These are phyloP conservation scores for Thunnus thynnus DNA, from an alignment of 2,113 vertebrate species.

Conservation along the genomic window DNA sequence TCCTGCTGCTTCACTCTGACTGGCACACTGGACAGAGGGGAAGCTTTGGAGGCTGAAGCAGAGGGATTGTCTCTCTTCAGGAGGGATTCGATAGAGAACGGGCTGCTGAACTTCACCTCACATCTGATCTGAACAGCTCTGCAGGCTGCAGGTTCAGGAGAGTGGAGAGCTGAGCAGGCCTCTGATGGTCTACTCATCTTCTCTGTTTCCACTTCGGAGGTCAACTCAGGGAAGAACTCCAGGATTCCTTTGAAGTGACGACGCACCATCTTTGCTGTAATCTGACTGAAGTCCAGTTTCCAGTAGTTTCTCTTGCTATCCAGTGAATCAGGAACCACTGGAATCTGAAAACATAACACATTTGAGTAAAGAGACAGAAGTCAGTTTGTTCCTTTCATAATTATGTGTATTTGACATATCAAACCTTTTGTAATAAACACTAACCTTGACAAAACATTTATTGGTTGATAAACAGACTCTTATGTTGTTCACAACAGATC, in stretches of 20 bases:
- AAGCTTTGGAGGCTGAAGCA: constrained; percentile 4
- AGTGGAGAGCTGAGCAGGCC: neutral
- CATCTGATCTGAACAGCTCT: constrained; percentile 5
- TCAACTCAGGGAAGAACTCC: constrained; percentile 69
- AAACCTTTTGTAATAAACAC: neutral
- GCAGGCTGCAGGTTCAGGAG: constrained; percentile 16
- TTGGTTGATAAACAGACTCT: constrained; percentile 79
- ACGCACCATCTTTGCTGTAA: constrained; percentile 74
- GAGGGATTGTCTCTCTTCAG: constrained; percentile 63
- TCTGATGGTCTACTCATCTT: neutral
- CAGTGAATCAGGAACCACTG: constrained; percentile 49
- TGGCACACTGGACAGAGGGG: constrained; percentile 36
- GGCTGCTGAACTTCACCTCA: constrained; percentile 71
- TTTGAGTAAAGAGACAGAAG: neutral
- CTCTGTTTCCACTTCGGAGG: constrained; percentile 33
- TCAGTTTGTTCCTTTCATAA: neutral
- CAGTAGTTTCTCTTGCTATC: constrained; percentile 79
- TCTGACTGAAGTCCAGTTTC: constrained; percentile 68
- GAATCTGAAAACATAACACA: constrained; percentile 62
- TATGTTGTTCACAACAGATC: constrained; percentile 70
- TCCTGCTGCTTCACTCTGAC: neutral
- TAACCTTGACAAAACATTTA: constrained; percentile 81
- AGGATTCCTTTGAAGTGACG: constrained; percentile 78
- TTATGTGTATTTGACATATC: neutral
- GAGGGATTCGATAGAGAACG: constrained; percentile 83